Evolutionary conservation across 2,888 invertebrate species (phyloP), one percentile per base, ranked within the genome.

Genomic region (Metalampra italica): DNA sequence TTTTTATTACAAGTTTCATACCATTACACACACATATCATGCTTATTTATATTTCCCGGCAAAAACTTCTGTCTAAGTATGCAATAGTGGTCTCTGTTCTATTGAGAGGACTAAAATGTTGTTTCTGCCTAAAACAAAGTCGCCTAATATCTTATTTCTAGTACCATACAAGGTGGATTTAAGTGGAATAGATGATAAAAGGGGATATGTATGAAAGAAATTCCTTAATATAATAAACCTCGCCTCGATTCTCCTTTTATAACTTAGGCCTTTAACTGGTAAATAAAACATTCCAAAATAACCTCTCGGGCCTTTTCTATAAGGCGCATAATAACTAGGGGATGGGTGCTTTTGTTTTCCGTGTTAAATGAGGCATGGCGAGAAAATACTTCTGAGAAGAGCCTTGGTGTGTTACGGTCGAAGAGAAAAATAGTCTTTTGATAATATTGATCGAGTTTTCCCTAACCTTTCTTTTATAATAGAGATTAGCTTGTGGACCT

Each of bases 361-460:
- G 14, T 32, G 49, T 29, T 37, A 44, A 52, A 52, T 52, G 52
- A 52, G 52, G 44, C 44, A 30, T 46, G 41, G 34, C 29, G 44
- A 30, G 49, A 46, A 42, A 46, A 38, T 40, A 36, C 47, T 40
- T 43, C 15, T 42, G 38, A n/a, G 29, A 47, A 47, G 22, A 32
- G 41, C 22, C 34, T 45, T 36, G 34, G 29, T 39, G n/a, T 43
- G 50, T 46, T 41, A 39, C 43, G 43, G 46, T 43, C 43, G 39
- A 43, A 41, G 43, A 36, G 39, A 45, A 32, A 29, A 40, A 45
- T 29, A 34, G 45, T 37, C 44, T 22, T 40, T 44, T 45, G 41
- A 13, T 36, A 29, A 40, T 45, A 45, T 45, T 45, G 40, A 45
- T 45, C 15, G 40, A 13, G 45, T 13, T 45, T 11, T 36, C 36